phyloP scores from a whole-genome alignment of 2,797 vertebrate genomes.

The Phrynocephalus forsythii region DNA sequence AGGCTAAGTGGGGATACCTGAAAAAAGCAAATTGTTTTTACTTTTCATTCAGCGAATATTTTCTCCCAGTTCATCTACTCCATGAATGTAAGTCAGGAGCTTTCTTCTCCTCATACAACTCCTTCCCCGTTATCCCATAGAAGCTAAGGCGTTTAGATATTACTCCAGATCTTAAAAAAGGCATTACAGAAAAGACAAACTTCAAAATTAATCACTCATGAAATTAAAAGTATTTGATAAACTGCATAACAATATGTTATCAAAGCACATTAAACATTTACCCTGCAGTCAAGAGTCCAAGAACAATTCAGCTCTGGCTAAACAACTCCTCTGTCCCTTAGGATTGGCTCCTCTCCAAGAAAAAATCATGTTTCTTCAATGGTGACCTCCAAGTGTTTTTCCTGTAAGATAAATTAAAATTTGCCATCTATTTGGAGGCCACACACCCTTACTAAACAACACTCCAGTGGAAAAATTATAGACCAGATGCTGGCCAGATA shows the following conservation, averaged over 20 bases:
- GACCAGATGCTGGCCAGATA: neutral
- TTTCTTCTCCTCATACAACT: neutral
- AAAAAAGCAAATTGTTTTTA: neutral
- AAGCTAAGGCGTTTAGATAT: neutral
- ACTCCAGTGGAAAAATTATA: neutral
- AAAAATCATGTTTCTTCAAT: neutral
- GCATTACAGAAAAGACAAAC: neutral
- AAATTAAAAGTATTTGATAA: neutral
- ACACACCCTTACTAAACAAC: neutral
- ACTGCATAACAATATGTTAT: neutral
- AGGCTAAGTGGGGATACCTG: neutral
- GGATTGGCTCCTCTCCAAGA: neutral
- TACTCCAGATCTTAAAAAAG: neutral
- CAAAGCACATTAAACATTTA: conserved; percentile 1
- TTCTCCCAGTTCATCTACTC: too few relatives aligned
- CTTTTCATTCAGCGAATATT: neutral
- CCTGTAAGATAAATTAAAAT: neutral
- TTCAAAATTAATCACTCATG: neutral
- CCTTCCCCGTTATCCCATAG: neutral
- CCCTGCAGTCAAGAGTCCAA: neutral
- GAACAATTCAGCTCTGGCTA: neutral
- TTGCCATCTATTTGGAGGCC: neutral
- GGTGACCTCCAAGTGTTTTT: neutral
- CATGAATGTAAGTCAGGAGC: neutral
- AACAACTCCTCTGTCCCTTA: neutral